Evolutionary conservation across 1,140 invertebrate genomes (phyloP), one percentile per base, ranked within the genome.

Genomic region (Formica selysi): DNA sequence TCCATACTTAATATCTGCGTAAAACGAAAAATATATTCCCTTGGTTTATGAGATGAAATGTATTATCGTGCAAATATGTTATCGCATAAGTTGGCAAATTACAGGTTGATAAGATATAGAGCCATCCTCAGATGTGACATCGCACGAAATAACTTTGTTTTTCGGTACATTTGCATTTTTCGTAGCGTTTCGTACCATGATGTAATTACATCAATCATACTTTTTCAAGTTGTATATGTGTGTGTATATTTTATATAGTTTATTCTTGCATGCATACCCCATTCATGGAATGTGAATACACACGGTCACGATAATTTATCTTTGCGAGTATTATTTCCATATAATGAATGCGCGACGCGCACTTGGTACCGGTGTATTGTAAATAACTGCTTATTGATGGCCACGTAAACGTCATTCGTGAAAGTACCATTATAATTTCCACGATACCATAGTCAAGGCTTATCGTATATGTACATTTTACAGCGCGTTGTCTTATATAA

Each of bases 351-450:
- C n/a, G 36, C 13, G 65, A 70, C 65, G 54, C 16, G 51, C 65
- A 16, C 67, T 73, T 62, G 67, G 67, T 54, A 38, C 48, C 76
- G 8, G 48, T 48, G 48, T 19, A 62, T 19, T 61, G 29, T 62
- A 61, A 74, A 73, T 54, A 81, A 71, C 16, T 7, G 3, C 29
- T 83, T 83, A 83, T 74, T 62, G 54, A 48, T 61, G 68, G 8
- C 38, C 16, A 13, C n/a, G n/a, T 29, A 59, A 80, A 19, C 51
- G 36, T 59, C 36, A 41, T 8, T 59, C 57, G 36, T n/a, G 54
- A 62, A 26, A 74, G 26, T 36, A n/a, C 5, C 65, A 57, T 70
- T 32, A 44, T 44, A 48, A 48, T 61, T 81, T 74, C 19, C 54
- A 79, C 70, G 44, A 26, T 44, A 11, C 2, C 13, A n/a, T 44